These are phyloP conservation scores for Coranthus polyacanthus DNA, from an alignment of 2,797 vertebrate species.

Conservation along the genomic window DNA sequence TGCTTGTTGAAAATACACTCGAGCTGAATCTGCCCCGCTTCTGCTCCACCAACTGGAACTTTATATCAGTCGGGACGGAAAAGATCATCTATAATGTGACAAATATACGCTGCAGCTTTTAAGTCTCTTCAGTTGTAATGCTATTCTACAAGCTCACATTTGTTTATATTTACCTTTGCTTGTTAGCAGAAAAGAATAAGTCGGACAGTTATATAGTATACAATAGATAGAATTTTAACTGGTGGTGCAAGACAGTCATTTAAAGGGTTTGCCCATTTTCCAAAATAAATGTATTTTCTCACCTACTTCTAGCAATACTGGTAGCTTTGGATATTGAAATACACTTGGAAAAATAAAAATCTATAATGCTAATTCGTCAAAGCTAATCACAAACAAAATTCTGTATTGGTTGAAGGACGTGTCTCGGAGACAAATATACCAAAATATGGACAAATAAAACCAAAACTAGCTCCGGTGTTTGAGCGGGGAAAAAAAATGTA, in stretches of 20 bases:
- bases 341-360: no score
- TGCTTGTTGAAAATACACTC: slow-evolving; percentile 51
- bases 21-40: slow-evolving; percentile 51
- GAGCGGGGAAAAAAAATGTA: no score
- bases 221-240: slow-evolving; percentile 13
- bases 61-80: slow-evolving; percentile 61
- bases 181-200: slow-evolving; percentile 44
- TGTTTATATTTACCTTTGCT: slow-evolving; percentile 55
- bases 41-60: slow-evolving; percentile 76
- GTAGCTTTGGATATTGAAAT: not conserved
- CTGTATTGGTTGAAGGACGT: no score
- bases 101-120: slow-evolving; percentile 63
- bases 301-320: not conserved
- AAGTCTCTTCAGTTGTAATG: slow-evolving; percentile 53
- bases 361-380: no score
- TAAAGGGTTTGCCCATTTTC: slow-evolving; percentile 7
- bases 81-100: slow-evolving; percentile 71
- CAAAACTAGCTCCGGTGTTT: no score
- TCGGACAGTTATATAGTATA: not conserved
- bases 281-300: slow-evolving; percentile 9
- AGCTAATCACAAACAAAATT: no score
- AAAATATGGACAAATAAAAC: not conserved
- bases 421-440: no score
- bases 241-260: slow-evolving; percentile 8
- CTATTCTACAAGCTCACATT: slow-evolving; percentile 25